A percentile compares a stretch with the other conserved stretches of the same genome.
These are phyloP conservation scores for Drosophila paramelanica DNA, from an alignment of 2,888 invertebrate species.

Conservation along the genomic window DNA sequence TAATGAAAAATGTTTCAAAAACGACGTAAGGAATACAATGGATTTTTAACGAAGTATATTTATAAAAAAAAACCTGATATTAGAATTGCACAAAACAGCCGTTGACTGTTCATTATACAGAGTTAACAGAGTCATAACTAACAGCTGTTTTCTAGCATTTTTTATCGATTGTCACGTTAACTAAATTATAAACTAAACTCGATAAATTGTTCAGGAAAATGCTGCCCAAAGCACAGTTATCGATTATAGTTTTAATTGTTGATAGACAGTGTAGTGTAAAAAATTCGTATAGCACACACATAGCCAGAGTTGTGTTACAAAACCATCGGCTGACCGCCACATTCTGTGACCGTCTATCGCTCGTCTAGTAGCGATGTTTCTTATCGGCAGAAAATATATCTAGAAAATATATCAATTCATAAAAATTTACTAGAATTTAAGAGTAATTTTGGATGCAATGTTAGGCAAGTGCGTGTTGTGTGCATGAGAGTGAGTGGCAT, in stretches of 20 bases:
- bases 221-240: conserved; percentile 1
- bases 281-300: conserved; percentile 22
- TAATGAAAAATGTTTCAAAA: neutral
- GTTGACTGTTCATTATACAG: neutral
- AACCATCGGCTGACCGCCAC: conserved; percentile 37
- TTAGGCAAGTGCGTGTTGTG: conserved; percentile 61
- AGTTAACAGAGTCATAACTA: neutral
- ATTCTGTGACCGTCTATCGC: conserved; percentile 35
- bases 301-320: conserved; percentile 25
- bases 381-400: conserved; percentile 66
- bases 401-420: conserved; percentile 66
- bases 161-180: neutral
- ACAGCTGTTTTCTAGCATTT: neutral
- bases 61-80: too few species aligned
- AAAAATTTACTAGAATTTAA: conserved; percentile 65
- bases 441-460: conserved; percentile 63
- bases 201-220: neutral
- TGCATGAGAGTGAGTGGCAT: conserved; percentile 56
- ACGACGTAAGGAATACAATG: neutral
- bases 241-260: neutral
- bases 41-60: neutral
- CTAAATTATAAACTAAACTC: neutral
- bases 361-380: conserved; percentile 61
- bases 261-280: neutral
- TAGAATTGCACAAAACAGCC: neutral